These are phyloP conservation scores for Cosmopolites sordidus DNA, from an alignment of 2,888 invertebrate species.

Conservation along the genomic window DNA sequence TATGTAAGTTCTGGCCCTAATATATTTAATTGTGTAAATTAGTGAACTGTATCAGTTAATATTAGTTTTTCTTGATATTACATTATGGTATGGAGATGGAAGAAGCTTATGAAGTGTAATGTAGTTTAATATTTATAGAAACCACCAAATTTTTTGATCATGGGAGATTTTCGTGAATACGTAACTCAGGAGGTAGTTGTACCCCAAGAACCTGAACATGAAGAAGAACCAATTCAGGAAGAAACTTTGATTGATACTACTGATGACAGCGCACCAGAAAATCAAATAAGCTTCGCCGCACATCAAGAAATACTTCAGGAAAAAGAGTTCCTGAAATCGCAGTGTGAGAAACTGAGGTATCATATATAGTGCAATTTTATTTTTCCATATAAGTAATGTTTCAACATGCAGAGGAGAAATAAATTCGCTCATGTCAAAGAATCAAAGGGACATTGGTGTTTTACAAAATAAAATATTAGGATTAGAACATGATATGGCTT, in stretches of 20 bases:
- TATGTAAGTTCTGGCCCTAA: too few species aligned
- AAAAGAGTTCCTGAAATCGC: constrained; percentile 72
- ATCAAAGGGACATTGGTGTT: constrained; percentile 50
- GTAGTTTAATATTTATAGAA: constrained; percentile 58
- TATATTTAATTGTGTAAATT: too few species aligned
- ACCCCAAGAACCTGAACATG: constrained; percentile 70
- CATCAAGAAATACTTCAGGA: constrained; percentile 52
- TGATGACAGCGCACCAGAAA: constrained; percentile 44
- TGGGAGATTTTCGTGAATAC: constrained; percentile 90
- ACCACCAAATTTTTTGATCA: constrained; percentile 91
- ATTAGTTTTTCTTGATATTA: too few species aligned
- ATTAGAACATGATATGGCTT: constrained; percentile 53
- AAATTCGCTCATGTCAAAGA: constrained; percentile 52
- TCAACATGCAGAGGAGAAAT: constrained; percentile 49
- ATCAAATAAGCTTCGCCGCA: constrained; percentile 41
- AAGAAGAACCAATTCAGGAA: constrained; percentile 53
- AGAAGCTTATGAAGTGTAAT: too few species aligned
- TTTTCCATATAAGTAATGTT: neutral
- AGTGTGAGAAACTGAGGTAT: constrained; percentile 66
- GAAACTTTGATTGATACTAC: constrained; percentile 67
- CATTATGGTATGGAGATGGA: too few species aligned
- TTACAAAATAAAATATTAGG: constrained; percentile 51
- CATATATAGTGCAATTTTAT: constrained; percentile 1
- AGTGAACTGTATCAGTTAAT: too few species aligned
- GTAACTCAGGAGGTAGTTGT: constrained; percentile 89